phyloP scores from a whole-genome alignment of 2,888 invertebrate species.

The Tenthredo amoena region DNA sequence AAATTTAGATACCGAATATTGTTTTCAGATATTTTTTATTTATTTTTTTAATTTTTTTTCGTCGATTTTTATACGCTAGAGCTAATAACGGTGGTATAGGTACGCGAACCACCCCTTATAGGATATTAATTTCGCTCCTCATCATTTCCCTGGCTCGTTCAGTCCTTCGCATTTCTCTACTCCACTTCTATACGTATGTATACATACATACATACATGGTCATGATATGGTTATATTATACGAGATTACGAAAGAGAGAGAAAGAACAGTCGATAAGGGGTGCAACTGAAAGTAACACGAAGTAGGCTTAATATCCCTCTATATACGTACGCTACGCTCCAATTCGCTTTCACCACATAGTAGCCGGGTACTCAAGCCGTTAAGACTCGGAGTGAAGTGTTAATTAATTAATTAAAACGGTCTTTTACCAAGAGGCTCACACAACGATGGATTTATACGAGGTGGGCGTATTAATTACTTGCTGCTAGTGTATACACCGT shows the following conservation, averaged over 20 bases:
- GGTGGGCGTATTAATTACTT: constrained; percentile 47
- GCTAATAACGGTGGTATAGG: not conserved
- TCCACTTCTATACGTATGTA: constrained; percentile 12
- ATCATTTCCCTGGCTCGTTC: constrained; percentile 8
- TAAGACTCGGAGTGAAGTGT: constrained; percentile 43
- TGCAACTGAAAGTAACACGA: constrained; percentile 27
- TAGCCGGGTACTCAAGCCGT: constrained; percentile 29
- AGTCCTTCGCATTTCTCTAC: constrained; percentile 5
- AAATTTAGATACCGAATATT: not conserved
- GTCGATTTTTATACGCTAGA: not conserved
- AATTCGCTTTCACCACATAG: constrained; percentile 34
- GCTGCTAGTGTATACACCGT: not conserved
- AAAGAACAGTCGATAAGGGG: constrained; percentile 47
- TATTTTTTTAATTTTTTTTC: not conserved
- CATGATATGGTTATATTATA: constrained; percentile 11
- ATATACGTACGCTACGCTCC: not conserved
- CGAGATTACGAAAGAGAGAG: constrained; percentile 38
- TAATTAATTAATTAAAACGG: constrained; percentile 43
- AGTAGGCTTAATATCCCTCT: not conserved
- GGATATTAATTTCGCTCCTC: constrained; percentile 33
- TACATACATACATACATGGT: no score
- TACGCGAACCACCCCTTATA: not conserved
- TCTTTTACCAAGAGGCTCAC: constrained; percentile 39
- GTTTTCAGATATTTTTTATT: not conserved
- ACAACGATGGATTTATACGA: constrained; percentile 39